These are phyloP conservation scores for Nettapus auritus DNA, from an alignment of 2,113 vertebrate genomes.

Conservation along the genomic window DNA sequence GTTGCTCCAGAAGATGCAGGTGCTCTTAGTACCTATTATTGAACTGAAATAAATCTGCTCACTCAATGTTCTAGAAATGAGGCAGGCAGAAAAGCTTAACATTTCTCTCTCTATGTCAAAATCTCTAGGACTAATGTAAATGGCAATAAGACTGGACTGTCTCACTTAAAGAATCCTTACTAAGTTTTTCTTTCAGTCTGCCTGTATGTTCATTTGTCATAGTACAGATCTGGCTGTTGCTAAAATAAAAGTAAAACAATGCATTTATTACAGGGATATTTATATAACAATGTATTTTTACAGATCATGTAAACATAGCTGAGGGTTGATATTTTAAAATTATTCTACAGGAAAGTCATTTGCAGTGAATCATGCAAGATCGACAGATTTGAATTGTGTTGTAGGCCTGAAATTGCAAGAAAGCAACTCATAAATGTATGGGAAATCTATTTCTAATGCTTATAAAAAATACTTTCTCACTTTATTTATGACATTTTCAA, in stretches of 20 bases:
- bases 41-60: not conserved
- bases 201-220: accelerated
- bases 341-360: not conserved
- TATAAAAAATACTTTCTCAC: not conserved
- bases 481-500: constrained; percentile 10
- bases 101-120: not conserved
- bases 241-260: not conserved
- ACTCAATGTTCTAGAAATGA: not conserved
- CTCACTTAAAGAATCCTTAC: not conserved
- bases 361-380: not conserved
- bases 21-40: not conserved
- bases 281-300: not conserved
- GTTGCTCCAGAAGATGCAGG: not conserved
- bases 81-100: not conserved
- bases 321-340: not conserved
- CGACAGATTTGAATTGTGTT: not conserved
- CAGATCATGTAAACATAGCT: not conserved
- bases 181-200: not conserved
- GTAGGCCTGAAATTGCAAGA: not conserved
- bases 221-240: not conserved
- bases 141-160: not conserved
- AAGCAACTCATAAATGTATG: not conserved
- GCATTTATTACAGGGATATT: not conserved
- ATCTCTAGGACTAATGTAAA: not conserved
- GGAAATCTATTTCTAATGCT: not conserved